Base-by-base conservation (phyloP, 2,888 invertebrate species). In the Pristionchus maxplancki region DNA sequence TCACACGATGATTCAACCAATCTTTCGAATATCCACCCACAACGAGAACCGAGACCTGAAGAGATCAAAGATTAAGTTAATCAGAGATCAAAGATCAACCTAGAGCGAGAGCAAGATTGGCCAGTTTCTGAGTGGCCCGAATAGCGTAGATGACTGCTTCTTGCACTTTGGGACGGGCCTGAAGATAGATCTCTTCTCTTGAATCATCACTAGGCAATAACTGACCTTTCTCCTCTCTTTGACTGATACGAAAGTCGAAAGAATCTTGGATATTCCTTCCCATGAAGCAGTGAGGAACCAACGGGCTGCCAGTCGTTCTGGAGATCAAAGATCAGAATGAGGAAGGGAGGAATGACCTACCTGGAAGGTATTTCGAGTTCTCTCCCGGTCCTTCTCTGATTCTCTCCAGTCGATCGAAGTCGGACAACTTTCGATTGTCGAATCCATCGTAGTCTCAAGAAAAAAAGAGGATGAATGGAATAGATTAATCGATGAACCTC, bases 1-100 rank as follows among this genome's bases (percentile, higher is more conserved):
- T 97, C 97, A 94, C 98, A 98, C 0, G 98, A 97, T 1, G 98
- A 97, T 89, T 97, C 97, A 0, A 97, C 97, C 83, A 98, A 95
- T 44, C 97, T 96, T 11, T 97, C 96, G 91, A 98, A 96, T 90
- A 98, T 97, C 92, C 97, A 97, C 88, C 97, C 98, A 94, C 98
- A 98, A 82, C 98, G 96, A 92, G 97, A 97, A 95, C 98, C 98
- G 67, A 98, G 96, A 91, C 97, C 96, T 96, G 58, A 34, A 82
- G 15, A 83, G 82, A 83, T 83, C 53, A 83, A 53, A 53, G 82
- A 83, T 78, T 34, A 44, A 20, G 34, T 34, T 6, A 37, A 44
- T 40, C 24, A 44, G 11, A 50, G 48, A 83, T 58, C 58, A 50
- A 83, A 44, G 50, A 82, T n/a, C 84, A 85, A 91, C 91, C 91